Evolutionary conservation across 2,113 vertebrate genomes (phyloP).

Genomic region (Castor canadensis): DNA sequence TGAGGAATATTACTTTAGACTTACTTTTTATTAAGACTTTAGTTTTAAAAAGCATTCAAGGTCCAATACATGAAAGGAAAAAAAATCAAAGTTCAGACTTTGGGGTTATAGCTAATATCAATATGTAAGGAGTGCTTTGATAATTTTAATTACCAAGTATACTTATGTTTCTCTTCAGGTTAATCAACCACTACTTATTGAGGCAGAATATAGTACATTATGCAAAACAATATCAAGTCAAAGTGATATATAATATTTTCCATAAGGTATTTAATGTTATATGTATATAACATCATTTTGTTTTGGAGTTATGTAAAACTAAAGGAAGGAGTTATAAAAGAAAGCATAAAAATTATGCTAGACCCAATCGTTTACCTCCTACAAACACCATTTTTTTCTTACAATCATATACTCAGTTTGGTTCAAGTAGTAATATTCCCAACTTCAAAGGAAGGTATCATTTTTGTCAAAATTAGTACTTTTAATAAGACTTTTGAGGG

Average conservation of each 20-base stretch:
- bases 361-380: background rate
- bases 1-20: background rate
- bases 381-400: background rate
- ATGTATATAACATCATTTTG: background rate
- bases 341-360: conserved; percentile 14
- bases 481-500: background rate
- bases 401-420: background rate
- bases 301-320: conserved; percentile 49
- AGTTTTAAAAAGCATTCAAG: background rate
- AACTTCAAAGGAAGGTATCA: background rate
- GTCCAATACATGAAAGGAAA: background rate
- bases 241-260: background rate
- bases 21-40: conserved; percentile 51
- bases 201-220: background rate
- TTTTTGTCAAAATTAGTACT: background rate
- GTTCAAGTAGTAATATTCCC: background rate
- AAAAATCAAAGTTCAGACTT: conserved; percentile 48
- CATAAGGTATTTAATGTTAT: background rate
- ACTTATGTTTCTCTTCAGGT: conserved; percentile 10
- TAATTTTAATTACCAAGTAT: background rate
- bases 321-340: background rate
- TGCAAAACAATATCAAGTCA: conserved; percentile 3
- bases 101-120: background rate
- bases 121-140: background rate
- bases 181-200: too few species aligned